Evolutionary conservation across 2,888 invertebrate species (phyloP).

Genomic region (Lepidonotus clava): DNA sequence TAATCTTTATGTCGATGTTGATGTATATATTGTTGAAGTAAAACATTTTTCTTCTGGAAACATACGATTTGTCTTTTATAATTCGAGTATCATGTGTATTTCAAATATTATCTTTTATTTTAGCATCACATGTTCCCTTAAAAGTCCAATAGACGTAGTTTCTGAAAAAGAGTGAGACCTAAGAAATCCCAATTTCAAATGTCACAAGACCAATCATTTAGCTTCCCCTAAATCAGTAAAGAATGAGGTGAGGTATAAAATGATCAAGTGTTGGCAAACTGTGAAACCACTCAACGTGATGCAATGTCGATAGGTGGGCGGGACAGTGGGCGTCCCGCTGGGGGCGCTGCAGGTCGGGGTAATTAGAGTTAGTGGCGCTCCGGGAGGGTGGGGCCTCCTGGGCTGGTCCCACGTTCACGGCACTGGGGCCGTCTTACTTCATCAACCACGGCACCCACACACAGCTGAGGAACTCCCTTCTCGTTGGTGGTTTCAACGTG

Average conservation of each 20-base stretch:
- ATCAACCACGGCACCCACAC: too few species aligned
- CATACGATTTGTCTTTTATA: too few species aligned
- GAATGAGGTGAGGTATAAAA: background rate
- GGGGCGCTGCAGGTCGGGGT: background rate
- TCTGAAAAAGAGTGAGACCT: background rate
- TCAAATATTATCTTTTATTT: background rate
- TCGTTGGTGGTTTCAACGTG: too few species aligned
- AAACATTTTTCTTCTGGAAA: too few species aligned
- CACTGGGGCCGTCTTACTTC: too few species aligned
- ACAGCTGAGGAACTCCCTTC: too few species aligned
- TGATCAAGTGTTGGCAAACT: background rate
- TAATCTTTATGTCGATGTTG: too few species aligned
- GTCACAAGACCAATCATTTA: background rate
- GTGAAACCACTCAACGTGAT: conserved; percentile 37
- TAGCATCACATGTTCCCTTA: background rate
- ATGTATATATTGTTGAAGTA: too few species aligned
- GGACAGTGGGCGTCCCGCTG: background rate
- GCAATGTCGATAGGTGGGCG: conserved; percentile 30
- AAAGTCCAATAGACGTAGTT: background rate
- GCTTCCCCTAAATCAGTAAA: background rate
- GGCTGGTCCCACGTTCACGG: too few species aligned
- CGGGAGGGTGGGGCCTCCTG: too few species aligned
- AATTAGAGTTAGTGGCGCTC: background rate
- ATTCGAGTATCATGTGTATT: background rate
- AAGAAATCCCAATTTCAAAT: background rate